A percentile compares a stretch with the other conserved stretches of the same genome.
Conservation (phyloP, 2,888 invertebrate genomes). For the Plagodis pulveraria region DNA sequence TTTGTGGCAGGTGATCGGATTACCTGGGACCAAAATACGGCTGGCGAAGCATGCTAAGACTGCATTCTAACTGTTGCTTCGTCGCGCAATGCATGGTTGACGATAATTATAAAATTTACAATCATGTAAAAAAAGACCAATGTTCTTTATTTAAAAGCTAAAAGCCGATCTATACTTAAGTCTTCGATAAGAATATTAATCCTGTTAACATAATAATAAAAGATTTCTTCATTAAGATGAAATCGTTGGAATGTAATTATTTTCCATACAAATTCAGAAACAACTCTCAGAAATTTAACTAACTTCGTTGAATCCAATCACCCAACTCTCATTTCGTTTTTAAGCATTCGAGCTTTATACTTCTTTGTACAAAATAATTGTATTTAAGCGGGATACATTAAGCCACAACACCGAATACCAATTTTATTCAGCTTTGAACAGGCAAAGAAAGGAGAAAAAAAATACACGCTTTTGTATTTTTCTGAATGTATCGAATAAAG, state of each 20-base stretch:
- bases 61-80: too few relatives aligned
- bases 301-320: background rate
- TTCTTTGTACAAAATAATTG: background rate
- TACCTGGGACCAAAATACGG: too few relatives aligned
- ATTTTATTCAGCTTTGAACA: background rate
- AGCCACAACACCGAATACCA: background rate
- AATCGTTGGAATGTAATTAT: background rate
- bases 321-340: background rate
- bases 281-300: background rate
- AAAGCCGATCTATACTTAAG: too few relatives aligned
- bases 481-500: conserved; percentile 13
- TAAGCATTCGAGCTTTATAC: background rate
- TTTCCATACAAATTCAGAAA: background rate
- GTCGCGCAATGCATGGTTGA: too few relatives aligned
- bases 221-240: background rate
- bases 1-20: too few relatives aligned
- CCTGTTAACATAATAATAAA: background rate
- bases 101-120: too few relatives aligned
- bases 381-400: background rate
- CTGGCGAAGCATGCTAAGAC: too few relatives aligned
- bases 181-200: too few relatives aligned
- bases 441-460: background rate
- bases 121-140: too few relatives aligned
- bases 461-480: conserved; percentile 3
- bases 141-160: too few relatives aligned